phyloP scores from a whole-genome alignment of 1,140 invertebrate genomes.

The Sesamia nonagrioides region DNA sequence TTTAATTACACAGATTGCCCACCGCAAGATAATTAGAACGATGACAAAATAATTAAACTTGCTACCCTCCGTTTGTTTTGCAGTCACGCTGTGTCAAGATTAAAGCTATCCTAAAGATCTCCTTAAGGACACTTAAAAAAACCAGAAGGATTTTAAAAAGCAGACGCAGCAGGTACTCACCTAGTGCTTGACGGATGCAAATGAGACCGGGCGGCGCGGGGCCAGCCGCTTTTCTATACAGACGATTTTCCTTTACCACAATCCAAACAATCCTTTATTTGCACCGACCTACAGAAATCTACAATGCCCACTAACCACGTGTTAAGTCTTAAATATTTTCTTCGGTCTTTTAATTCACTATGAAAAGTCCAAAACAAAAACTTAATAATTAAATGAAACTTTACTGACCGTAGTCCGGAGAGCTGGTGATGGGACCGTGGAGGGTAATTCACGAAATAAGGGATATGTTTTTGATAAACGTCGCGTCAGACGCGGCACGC shows the following conservation, averaged over 20 bases:
- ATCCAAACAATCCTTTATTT: constrained; percentile 77
- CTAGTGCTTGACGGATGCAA: constrained; percentile 76
- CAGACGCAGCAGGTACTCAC: constrained; percentile 72
- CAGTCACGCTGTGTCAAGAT: constrained; percentile 49
- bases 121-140: constrained; percentile 58
- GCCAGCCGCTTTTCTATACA: constrained; percentile 63
- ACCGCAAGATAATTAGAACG: constrained; percentile 44
- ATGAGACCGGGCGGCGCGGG: constrained; percentile 69
- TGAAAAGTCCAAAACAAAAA: constrained; percentile 48
- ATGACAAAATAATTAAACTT: constrained; percentile 51
- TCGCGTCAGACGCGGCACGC: constrained; percentile 70
- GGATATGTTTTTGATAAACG: constrained; percentile 49
- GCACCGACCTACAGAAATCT: constrained; percentile 63
- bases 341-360: constrained; percentile 44
- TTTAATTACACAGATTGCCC: constrained; percentile 33
- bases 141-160: constrained; percentile 65
- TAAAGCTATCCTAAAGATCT: constrained; percentile 54
- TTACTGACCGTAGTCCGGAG: constrained; percentile 50
- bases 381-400: constrained; percentile 50
- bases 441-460: constrained; percentile 49
- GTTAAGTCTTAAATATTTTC: constrained; percentile 52
- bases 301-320: constrained; percentile 51
- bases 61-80: constrained; percentile 49
- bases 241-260: constrained; percentile 75
- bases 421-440: constrained; percentile 52